These are phyloP conservation scores for Pandemis cinnamomeana DNA, from an alignment of 2,888 invertebrate species.

Conservation along the genomic window DNA sequence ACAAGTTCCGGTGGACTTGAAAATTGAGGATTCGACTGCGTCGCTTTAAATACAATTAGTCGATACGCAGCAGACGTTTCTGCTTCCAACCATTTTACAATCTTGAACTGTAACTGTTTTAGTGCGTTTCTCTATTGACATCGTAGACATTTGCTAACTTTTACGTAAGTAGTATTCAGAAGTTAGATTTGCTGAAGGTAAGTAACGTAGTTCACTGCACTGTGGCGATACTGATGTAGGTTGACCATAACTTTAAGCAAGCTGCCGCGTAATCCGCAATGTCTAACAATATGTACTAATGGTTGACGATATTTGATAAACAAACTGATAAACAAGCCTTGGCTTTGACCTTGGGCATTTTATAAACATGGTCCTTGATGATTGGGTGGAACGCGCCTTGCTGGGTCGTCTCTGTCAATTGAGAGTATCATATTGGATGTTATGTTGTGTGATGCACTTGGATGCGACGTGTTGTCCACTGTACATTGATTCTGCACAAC, in stretches of 20 bases:
- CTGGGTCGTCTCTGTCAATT: constrained; percentile 56
- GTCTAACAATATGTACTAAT: constrained; percentile 78
- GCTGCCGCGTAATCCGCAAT: constrained; percentile 80
- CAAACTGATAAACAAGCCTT: constrained; percentile 42
- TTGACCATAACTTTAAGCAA: constrained; percentile 24
- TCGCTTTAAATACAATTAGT: neutral
- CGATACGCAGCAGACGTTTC: neutral
- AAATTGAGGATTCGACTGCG: neutral
- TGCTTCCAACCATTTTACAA: neutral
- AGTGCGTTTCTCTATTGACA: constrained; percentile 30
- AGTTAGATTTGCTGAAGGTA: constrained; percentile 13
- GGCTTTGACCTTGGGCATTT: constrained; percentile 13
- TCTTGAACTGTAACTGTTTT: constrained; percentile 42
- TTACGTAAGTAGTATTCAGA: constrained; percentile 7
- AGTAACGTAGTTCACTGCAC: constrained; percentile 20
- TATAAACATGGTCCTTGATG: constrained; percentile 19
- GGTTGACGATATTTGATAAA: constrained; percentile 64
- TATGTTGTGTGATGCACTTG: constrained; percentile 51
- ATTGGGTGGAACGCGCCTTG: constrained; percentile 24
- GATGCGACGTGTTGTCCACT: constrained; percentile 68
- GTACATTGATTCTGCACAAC: constrained; percentile 76
- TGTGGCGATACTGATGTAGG: neutral
- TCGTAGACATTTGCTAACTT: constrained; percentile 24
- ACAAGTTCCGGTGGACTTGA: neutral
- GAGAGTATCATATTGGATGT: constrained; percentile 66